These are phyloP conservation scores for Protobothrops flavoviridis DNA, from an alignment of 2,113 vertebrate genomes.

Conservation along the genomic window DNA sequence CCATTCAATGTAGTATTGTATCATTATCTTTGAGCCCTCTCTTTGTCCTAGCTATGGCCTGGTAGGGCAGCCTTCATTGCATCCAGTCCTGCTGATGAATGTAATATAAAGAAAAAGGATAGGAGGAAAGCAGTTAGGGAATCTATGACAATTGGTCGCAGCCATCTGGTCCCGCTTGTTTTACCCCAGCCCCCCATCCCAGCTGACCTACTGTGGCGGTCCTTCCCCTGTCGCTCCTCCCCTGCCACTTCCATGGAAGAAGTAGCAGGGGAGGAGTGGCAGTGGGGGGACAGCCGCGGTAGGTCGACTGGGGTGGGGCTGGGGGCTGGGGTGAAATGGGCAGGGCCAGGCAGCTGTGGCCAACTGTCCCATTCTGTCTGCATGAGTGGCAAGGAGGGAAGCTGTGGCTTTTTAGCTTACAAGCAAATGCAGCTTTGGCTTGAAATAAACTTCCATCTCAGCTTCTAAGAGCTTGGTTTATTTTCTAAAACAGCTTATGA, in stretches of 20 bases:
- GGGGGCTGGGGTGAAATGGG: neutral
- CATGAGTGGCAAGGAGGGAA: neutral
- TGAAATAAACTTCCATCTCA: neutral
- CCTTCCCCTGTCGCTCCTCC: neutral
- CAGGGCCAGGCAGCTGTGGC: neutral
- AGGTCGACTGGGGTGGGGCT: accelerated
- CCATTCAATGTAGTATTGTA: neutral
- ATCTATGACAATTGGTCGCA: neutral
- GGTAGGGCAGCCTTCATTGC: neutral
- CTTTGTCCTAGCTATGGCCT: neutral
- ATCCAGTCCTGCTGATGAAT: neutral
- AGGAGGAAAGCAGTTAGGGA: neutral
- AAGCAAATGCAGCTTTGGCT: neutral
- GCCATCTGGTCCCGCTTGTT: neutral
- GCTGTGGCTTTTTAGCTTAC: neutral
- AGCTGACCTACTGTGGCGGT: neutral
- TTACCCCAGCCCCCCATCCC: neutral
- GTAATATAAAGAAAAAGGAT: neutral
- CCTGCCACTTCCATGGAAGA: neutral
- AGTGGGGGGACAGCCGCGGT: neutral
- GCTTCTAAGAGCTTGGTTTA: neutral
- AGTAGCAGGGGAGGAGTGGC: neutral
- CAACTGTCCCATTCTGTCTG: neutral
- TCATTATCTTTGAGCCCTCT: neutral
- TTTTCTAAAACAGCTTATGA: neutral